phyloP scores from a whole-genome alignment of 2,113 vertebrate species.

The Lepidothrix coronata region DNA sequence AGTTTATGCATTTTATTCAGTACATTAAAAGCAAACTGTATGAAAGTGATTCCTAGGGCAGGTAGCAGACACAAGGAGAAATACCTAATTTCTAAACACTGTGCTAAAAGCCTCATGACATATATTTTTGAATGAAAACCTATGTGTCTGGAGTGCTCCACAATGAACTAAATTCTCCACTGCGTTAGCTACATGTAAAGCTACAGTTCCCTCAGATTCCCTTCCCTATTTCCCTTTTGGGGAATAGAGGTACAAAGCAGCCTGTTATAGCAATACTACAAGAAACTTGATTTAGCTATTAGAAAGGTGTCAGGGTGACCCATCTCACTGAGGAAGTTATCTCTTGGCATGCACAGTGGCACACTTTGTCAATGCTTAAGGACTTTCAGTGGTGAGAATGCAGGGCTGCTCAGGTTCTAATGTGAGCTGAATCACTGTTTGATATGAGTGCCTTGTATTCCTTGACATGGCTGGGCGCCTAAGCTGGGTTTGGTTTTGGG shows the following conservation, averaged over 20 bases:
- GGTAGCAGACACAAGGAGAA: background rate
- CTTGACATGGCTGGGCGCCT: background rate
- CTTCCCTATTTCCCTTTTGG: background rate
- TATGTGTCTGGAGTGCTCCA: background rate
- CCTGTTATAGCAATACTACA: background rate
- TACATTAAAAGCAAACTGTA: background rate
- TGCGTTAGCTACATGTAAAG: background rate
- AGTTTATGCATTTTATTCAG: background rate
- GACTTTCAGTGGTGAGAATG: background rate
- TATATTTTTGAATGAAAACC: background rate
- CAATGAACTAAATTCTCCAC: background rate
- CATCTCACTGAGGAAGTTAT: background rate
- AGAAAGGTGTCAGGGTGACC: background rate
- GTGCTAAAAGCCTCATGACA: background rate
- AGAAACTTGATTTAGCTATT: background rate
- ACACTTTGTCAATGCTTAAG: background rate
- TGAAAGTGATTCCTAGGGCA: background rate
- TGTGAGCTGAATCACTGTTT: background rate
- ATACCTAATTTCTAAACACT: background rate
- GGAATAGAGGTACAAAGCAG: background rate
- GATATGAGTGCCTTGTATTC: background rate
- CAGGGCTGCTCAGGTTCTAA: background rate
- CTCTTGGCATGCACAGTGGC: background rate
- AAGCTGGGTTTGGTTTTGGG: background rate
- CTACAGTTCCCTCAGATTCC: background rate